phyloP scores from a whole-genome alignment of 1,140 invertebrate species.

The Trichonephila inaurata region DNA sequence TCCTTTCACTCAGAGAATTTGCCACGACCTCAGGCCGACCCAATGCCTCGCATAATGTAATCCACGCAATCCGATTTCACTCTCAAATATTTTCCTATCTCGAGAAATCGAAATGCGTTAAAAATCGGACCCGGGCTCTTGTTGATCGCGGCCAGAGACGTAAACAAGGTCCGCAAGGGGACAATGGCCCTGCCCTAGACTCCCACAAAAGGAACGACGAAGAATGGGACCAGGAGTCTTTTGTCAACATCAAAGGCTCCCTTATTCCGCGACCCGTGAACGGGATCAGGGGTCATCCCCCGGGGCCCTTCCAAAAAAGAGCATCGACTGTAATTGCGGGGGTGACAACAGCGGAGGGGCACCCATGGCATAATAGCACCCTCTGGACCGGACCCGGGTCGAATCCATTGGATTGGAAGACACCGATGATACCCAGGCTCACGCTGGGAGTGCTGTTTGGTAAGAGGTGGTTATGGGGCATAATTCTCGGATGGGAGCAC shows the following conservation, averaged over 20 bases:
- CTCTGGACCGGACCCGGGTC: not conserved
- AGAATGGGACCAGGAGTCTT: not conserved
- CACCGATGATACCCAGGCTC: conserved; percentile 19
- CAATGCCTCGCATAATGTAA: not conserved
- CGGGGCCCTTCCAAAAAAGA: conserved; percentile 34
- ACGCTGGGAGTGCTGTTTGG: conserved; percentile 10
- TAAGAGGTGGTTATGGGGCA: conserved; percentile 27
- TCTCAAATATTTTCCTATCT: conserved; percentile 18
- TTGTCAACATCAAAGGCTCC: conserved; percentile 31
- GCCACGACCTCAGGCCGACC: too few species aligned
- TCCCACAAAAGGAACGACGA: conserved; percentile 3
- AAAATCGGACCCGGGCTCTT: conserved; percentile 45
- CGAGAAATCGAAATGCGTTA: conserved; percentile 51
- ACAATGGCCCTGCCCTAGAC: not conserved
- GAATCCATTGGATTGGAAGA: conserved; percentile 2
- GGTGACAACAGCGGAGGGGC: conserved; percentile 47
- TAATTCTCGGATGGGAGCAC: conserved; percentile 24
- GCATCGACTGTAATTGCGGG: conserved; percentile 59
- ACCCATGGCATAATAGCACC: conserved; percentile 39
- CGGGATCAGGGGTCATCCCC: conserved; percentile 1
- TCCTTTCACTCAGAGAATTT: not conserved
- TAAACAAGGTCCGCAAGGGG: conserved; percentile 41
- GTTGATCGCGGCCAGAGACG: conserved; percentile 50
- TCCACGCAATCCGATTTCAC: conserved; percentile 54
- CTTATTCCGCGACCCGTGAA: conserved; percentile 47